Evolutionary conservation across 2,113 vertebrate genomes (phyloP).

Genomic region (cattle (Bos taurus)): DNA sequence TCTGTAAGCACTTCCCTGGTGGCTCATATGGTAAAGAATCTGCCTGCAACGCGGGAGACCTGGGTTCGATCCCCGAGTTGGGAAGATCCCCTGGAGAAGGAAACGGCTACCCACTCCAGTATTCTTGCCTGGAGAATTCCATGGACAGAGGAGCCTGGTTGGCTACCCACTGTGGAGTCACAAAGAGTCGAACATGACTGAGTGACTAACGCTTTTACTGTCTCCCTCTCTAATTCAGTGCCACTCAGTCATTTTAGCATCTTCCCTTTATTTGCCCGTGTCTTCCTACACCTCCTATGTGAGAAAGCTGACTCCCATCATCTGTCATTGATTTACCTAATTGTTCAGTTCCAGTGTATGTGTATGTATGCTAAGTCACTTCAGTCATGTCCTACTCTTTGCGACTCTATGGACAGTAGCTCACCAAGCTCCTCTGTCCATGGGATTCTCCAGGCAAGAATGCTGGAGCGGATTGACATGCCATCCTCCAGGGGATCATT

Average conservation of each 20-base stretch:
- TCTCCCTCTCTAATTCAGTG: not conserved
- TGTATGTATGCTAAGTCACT: not conserved
- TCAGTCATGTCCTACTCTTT: not conserved
- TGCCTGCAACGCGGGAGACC: rapidly evolving
- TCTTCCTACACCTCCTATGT: not conserved
- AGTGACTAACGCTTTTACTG: not conserved
- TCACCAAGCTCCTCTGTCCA: not conserved
- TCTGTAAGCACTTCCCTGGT: not conserved
- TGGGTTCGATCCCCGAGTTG: not conserved
- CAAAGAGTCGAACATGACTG: not conserved
- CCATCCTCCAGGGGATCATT: not conserved
- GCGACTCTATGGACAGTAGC: not conserved
- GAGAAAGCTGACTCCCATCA: not conserved
- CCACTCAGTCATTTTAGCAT: not conserved
- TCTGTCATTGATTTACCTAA: not conserved
- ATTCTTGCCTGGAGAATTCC: not conserved
- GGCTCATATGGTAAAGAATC: not conserved
- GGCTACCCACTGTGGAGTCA: rapidly evolving
- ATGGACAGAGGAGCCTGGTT: not conserved
- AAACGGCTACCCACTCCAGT: not conserved
- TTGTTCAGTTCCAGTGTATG: not conserved
- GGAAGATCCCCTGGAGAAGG: not conserved
- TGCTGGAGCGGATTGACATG: not conserved
- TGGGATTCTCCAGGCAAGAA: not conserved
- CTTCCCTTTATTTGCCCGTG: not conserved